Conservation (phyloP, 2,113 vertebrate species). For the Cynocephalus volans region DNA sequence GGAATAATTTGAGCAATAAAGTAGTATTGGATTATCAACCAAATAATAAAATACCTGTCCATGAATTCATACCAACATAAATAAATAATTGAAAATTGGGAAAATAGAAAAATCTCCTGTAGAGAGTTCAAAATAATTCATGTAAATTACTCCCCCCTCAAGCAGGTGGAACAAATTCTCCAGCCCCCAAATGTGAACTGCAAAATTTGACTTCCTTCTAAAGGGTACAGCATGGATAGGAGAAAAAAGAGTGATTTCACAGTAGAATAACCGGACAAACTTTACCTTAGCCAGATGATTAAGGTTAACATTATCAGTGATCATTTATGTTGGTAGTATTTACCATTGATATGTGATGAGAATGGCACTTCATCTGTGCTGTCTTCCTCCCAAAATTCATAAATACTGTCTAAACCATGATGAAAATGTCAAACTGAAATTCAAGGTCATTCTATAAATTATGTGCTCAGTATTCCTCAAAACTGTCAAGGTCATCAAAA, state of each 20-base stretch:
- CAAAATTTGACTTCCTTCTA: not conserved
- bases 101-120: not conserved
- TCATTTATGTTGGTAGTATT: too few species aligned
- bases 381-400: not conserved
- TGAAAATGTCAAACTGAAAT: not conserved
- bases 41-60: too few species aligned
- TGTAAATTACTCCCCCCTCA: not conserved
- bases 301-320: not conserved
- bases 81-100: not conserved
- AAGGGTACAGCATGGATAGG: not conserved
- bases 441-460: not conserved
- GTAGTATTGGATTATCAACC: too few species aligned
- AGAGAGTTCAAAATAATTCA: not conserved
- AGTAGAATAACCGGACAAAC: not conserved
- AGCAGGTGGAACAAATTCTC: not conserved
- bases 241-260: not conserved
- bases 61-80: not conserved
- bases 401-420: not conserved
- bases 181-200: not conserved
- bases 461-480: not conserved
- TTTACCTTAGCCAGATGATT: not conserved
- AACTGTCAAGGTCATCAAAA: too few species aligned
- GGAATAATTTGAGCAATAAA: too few species aligned
- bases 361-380: not conserved
- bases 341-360: too few species aligned